Evolutionary conservation across 1,140 invertebrate genomes (phyloP), one percentile per base, ranked within the genome.

Genomic region (Neelides sp.): DNA sequence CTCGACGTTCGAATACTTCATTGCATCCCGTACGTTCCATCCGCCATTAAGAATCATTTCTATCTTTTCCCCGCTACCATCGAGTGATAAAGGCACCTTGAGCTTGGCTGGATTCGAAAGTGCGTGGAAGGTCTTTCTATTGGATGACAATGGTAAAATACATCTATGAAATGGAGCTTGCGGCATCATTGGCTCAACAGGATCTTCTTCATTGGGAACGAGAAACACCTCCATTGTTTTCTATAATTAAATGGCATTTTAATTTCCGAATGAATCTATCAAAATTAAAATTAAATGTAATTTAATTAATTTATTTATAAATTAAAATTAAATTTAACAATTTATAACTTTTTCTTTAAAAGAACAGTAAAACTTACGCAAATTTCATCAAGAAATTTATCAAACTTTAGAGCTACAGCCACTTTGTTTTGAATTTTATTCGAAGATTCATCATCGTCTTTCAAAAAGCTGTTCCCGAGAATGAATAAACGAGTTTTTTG

Each of bases 201-300:
- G 52, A 36, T 61, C 58, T 12, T 32, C 35, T 37, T 48, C 41
- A 27, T 55, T 55, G 10, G 55, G 55, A n/a, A 61, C 12, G 13
- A 57, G 36, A 34, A 48, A 57, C 5, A 61, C 58, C 22, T 57
- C 54, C 51, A 53, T 55, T 26, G 58, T 57, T 47, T 32, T 23
- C 58, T 61, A 41, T 15, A 24, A 19, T 28, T n/a, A 20, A 45
- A 36, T 2, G 24, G n/a, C n/a, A n/a, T n/a, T n/a, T n/a, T n/a
- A n/a, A n/a, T n/a, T n/a, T n/a, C n/a, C n/a, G n/a, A n/a, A n/a
- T n/a, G n/a, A n/a, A n/a, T n/a, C n/a, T n/a, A n/a, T n/a, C n/a
- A n/a, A n/a, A n/a, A n/a, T n/a, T n/a, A n/a, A n/a, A n/a, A n/a
- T n/a, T n/a, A n/a, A n/a, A n/a, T n/a, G n/a, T n/a, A n/a, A n/a